Conservation (phyloP, 2,113 vertebrate genomes). For the Esox niger region DNA sequence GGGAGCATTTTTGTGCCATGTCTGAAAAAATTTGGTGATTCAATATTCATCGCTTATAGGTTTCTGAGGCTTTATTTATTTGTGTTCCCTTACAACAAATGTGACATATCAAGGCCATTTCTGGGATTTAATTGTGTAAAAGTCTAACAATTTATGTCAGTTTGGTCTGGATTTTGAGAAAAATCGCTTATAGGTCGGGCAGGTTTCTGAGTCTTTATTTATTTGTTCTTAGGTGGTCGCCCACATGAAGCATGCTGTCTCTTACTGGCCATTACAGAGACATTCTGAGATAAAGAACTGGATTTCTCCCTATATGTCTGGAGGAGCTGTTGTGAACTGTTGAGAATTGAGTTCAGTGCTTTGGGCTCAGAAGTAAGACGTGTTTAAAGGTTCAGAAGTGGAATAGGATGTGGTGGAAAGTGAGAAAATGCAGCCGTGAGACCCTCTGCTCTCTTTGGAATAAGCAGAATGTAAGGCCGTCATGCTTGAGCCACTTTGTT, state of each 20-base stretch:
- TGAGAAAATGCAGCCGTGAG: conserved; percentile 21
- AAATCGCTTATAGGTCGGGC: too few species aligned
- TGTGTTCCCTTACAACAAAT: too few species aligned
- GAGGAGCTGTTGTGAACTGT: conserved; percentile 15
- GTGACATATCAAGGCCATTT: too few species aligned
- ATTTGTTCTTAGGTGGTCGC: not conserved
- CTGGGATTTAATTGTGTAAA: too few species aligned
- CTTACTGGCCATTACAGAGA: conserved; percentile 48
- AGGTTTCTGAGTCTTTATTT: not conserved
- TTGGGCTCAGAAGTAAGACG: conserved; percentile 21
- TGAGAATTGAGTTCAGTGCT: conserved; percentile 25
- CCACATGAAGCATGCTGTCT: conserved; percentile 28
- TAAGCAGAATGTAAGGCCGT: not conserved
- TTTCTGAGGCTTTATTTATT: too few species aligned
- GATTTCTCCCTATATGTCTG: conserved; percentile 46
- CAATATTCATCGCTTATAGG: too few species aligned
- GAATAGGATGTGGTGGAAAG: conserved; percentile 26
- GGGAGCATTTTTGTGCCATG: too few species aligned
- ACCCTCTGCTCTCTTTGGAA: conserved; percentile 31
- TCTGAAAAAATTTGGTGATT: too few species aligned
- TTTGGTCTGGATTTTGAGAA: too few species aligned
- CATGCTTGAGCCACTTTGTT: conserved; percentile 11
- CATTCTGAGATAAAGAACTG: conserved; percentile 31
- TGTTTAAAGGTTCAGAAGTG: conserved; percentile 33
- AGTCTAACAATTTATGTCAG: too few species aligned